A percentile compares a stretch with the other conserved stretches of the same genome.
Conservation (phyloP, 2,888 invertebrate genomes). For the Gnatocerus cornutus region DNA sequence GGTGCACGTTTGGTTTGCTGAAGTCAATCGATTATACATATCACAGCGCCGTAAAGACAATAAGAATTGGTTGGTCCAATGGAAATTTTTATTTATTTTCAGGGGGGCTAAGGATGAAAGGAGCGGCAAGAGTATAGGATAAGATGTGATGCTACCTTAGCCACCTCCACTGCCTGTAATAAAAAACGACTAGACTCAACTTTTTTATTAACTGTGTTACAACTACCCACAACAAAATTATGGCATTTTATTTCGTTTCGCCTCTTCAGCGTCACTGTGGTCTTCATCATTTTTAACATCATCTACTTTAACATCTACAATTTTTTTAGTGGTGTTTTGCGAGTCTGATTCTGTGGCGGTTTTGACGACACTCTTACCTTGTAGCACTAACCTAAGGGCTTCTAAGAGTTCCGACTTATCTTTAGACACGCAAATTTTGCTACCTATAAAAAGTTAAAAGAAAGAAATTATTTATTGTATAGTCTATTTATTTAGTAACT, state of each 20-base stretch:
- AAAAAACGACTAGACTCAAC: too few relatives aligned
- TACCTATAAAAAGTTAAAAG: conserved; percentile 73
- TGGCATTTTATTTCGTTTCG: conserved; percentile 55
- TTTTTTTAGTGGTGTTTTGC: conserved; percentile 48
- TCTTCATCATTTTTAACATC: conserved; percentile 46
- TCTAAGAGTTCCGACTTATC: conserved; percentile 76
- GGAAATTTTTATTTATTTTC: too few relatives aligned
- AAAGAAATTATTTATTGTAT: conserved; percentile 36
- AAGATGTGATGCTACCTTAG: too few relatives aligned
- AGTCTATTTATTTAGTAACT: conserved; percentile 48
- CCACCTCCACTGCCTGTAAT: too few relatives aligned
- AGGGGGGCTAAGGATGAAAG: too few relatives aligned
- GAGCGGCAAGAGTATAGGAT: too few relatives aligned
- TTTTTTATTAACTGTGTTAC: not conserved
- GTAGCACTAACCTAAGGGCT: conserved; percentile 76
- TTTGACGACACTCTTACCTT: conserved; percentile 49
- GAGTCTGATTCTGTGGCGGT: conserved; percentile 27
- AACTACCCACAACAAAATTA: conserved; percentile 32
- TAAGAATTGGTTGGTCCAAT: conserved; percentile 22
- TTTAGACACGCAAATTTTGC: conserved; percentile 75
- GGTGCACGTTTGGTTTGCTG: conserved; percentile 41
- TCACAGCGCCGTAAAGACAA: conserved; percentile 35
- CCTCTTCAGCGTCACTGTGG: conserved; percentile 60
- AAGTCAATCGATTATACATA: conserved; percentile 42
- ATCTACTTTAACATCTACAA: conserved; percentile 56